Evolutionary conservation across 2,888 invertebrate species (phyloP), one percentile per base, ranked within the genome.

Genomic region (Crocallis elinguaria): DNA sequence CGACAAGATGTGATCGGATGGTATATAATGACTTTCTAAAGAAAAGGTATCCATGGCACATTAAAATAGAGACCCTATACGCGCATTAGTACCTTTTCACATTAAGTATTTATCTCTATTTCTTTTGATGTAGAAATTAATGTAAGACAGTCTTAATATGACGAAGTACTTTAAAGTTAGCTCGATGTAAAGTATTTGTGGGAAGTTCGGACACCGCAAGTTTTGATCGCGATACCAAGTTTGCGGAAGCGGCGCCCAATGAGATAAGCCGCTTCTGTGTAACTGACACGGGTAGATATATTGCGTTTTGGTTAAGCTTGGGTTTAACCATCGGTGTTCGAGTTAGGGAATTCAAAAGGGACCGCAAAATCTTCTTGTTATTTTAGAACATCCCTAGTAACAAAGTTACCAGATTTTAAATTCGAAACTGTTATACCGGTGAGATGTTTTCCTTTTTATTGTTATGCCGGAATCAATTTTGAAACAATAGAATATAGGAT

Each of bases 191-290:
- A n/a, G n/a, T 33, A 42, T 48, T 38, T 48, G 48, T 53, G 33
- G 13, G 41, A 35, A 23, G 14, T 48, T 41, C 17, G 48, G 42
- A 16, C 46, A 29, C 48, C 44, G 42, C 32, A 62, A 62, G 60
- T 67, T 64, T 38, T 36, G 57, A 62, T 66, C 62, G 50, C 48
- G 66, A 60, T 63, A 64, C 36, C 25, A 56, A 63, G 58, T 64
- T 63, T 48, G 27, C 32, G 29, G 38, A 63, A 57, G 50, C 56
- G 39, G 38, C 41, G 46, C 35, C 46, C 58, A 48, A 58, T 60
- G 57, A 60, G 66, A 64, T 66, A 66, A 66, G 61, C 35, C 32
- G 54, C 36, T 38, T 49, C 38, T 38, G 33, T 48, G 35, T 63
- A 57, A 60, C 55, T 50, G 57, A 46, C 50, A 39, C 14, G 51